Percentiles rank a stretch among this genome's conserved stretches.
phyloP scores from a whole-genome alignment of 2,113 vertebrate species.

The Erythrocebus patas region DNA sequence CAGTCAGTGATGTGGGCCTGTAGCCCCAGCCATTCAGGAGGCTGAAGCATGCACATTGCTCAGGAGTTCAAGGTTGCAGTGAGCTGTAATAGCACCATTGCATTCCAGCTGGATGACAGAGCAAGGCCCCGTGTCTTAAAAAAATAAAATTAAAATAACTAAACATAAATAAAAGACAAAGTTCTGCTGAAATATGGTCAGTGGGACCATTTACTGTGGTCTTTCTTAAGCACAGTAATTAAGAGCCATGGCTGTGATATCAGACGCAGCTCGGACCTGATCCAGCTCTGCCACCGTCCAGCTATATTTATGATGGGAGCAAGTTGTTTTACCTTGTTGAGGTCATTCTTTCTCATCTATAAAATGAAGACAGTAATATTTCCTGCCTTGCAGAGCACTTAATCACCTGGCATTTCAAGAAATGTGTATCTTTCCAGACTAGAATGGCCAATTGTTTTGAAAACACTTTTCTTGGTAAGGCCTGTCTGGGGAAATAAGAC shows the following conservation, averaged over 20 bases:
- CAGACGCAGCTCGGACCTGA: too few species aligned
- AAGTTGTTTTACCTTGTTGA: neutral
- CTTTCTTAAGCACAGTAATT: neutral
- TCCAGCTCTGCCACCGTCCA: neutral
- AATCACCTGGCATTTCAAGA: neutral
- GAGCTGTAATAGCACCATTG: too few species aligned
- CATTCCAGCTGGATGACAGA: too few species aligned
- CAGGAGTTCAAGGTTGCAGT: too few species aligned
- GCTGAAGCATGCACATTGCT: too few species aligned
- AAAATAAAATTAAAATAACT: too few species aligned
- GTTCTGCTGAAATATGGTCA: neutral
- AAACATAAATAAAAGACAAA: neutral
- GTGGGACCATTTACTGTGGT: neutral
- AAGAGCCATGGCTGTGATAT: neutral
- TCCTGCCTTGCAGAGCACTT: neutral
- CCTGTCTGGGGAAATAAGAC: neutral
- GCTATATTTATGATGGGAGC: neutral
- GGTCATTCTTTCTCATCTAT: neutral
- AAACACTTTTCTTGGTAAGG: slow-evolving; percentile 12
- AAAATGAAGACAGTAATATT: neutral
- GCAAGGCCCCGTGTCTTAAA: too few species aligned
- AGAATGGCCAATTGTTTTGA: neutral
- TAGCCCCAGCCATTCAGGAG: too few species aligned
- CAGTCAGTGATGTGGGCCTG: too few species aligned
- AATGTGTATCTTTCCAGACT: neutral